Evolutionary conservation across 2,113 vertebrate species (phyloP).

Genomic region (Campylomormyrus tamandua): DNA sequence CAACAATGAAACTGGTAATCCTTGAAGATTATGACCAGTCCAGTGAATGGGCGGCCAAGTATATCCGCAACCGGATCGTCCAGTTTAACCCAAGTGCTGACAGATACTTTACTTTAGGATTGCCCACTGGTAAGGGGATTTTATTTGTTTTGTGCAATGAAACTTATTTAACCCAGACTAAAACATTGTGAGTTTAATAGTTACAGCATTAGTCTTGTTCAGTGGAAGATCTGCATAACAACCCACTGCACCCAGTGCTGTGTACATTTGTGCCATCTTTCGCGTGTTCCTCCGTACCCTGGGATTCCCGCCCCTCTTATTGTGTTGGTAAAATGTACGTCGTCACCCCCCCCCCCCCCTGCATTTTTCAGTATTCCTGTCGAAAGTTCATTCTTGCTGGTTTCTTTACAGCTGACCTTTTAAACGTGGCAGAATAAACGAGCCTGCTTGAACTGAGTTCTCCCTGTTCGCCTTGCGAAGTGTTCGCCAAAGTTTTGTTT

Average conservation of each 20-base stretch:
- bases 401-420: background rate
- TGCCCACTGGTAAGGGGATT: slow-evolving; percentile 77
- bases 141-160: background rate
- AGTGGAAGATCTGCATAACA: background rate
- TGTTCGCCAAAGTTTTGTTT: background rate
- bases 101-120: slow-evolving; percentile 81
- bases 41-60: slow-evolving; percentile 96
- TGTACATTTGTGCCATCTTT: too few species aligned
- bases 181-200: background rate
- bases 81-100: slow-evolving; percentile 77
- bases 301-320: background rate
- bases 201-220: background rate
- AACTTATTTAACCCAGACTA: background rate
- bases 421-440: background rate
- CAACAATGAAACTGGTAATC: slow-evolving; percentile 86
- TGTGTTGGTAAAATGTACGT: background rate
- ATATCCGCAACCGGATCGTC: slow-evolving; percentile 88
- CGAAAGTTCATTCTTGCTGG: background rate
- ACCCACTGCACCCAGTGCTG: background rate
- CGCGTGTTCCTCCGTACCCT: too few species aligned
- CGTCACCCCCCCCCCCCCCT: too few species aligned
- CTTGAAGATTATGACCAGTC: slow-evolving; percentile 88
- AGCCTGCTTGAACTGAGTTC: background rate
- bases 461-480: background rate
- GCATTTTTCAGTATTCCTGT: background rate